Base-by-base conservation (phyloP, 2,797 vertebrate species). In the Poecilia velifera region DNA sequence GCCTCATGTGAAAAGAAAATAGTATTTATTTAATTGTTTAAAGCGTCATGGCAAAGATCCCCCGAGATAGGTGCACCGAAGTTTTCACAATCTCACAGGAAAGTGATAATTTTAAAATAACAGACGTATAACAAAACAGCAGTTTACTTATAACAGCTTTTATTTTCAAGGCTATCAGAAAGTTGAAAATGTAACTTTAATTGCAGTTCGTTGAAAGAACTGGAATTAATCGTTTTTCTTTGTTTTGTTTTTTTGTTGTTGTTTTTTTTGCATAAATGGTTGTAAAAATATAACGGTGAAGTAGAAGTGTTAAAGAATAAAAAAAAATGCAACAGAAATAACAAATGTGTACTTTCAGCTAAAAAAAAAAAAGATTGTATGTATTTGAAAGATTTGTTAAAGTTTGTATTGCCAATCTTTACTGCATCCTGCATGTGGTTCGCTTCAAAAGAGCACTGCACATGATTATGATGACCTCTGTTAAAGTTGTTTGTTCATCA, bases 401-500 rank as follows among this genome's bases (percentile, higher is more conserved):
- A 20, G 25, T 71, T 70, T 34, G 31, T 72, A 53, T 55, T 5
- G 59, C 1, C 66, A 22, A 0, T 3, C 28, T 45, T 46, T 39
- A 49, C 47, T 9, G 4, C 34, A 59, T 73, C 22, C 51, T 73
- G 41, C n/a, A 73, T 55, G 53, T 7, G 34, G 31, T 41, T 16
- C 0, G 25, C 64, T 41, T 68, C 18, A 25, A 41, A 68, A 68
- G 8, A 68, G 20, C 12, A 6, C 68, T 45, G n/a, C 68, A 43
- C 68, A 77, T 6, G 9, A 78, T 31, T 53, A 47, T 39, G 0
- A 16, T 55, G 28, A 25, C 41, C 20, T 41, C 77, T 78, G 68
- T 73, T 81, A 55, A 81, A 75, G 78, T 20, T 80, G 66, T 53
- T 25, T 46, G 36, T 75, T 82, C 72, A 79, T 76, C 64, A 84